Conservation (phyloP, 2,113 vertebrate species). For the Chaetodon auriga region DNA sequence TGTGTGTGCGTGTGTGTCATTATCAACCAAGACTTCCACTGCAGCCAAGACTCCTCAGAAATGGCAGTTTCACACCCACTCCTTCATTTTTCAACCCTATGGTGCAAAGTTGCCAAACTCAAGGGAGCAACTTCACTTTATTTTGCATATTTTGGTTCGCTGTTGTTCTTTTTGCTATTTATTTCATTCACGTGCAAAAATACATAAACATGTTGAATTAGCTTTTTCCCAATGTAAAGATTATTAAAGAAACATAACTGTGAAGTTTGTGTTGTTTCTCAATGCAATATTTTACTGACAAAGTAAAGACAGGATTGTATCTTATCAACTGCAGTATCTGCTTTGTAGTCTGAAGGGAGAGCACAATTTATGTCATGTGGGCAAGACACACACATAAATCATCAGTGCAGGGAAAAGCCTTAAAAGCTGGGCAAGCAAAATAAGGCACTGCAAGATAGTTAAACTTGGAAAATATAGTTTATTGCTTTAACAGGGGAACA, state of each 20-base stretch:
- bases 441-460: neutral
- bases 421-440: constrained; percentile 5
- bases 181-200: constrained; percentile 77
- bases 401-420: neutral
- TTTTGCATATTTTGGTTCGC: constrained; percentile 62
- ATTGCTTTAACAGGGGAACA: constrained; percentile 22
- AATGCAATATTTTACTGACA: constrained; percentile 59
- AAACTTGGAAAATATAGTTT: constrained; percentile 14
- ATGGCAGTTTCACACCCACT: constrained; percentile 30
- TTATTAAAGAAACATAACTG: constrained; percentile 84
- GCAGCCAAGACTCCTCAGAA: constrained; percentile 58
- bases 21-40: constrained; percentile 39
- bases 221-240: constrained; percentile 77
- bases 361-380: neutral
- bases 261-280: constrained; percentile 82
- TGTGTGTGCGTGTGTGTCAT: constrained; percentile 15
- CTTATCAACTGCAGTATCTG: neutral
- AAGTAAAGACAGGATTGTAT: constrained; percentile 17
- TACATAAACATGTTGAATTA: constrained; percentile 76
- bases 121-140: constrained; percentile 46
- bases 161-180: constrained; percentile 78
- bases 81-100: constrained; percentile 24
- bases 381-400: constrained; percentile 3
- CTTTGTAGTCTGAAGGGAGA: neutral
- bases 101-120: constrained; percentile 61